Conservation (phyloP, 2,113 vertebrate species). For the Eurystomus gularis region DNA sequence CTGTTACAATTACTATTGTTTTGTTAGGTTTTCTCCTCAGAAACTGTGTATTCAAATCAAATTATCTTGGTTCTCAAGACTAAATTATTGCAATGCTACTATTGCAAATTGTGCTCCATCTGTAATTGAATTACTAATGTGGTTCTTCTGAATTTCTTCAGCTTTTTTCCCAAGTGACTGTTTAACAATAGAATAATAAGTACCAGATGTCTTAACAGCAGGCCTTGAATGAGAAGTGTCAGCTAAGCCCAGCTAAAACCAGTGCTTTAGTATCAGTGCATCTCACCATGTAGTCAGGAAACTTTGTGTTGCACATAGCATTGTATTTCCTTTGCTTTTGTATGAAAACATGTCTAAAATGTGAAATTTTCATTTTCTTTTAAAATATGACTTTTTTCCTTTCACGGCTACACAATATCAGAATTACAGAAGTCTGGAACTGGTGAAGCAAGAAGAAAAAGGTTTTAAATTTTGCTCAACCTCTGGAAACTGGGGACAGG, state of each 20-base stretch:
- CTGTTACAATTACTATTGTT: neutral
- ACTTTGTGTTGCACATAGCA: neutral
- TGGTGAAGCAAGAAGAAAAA: neutral
- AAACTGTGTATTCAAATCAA: neutral
- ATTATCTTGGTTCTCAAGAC: neutral
- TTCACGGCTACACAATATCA: neutral
- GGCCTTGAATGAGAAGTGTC: neutral
- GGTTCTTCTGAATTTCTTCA: neutral
- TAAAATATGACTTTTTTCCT: neutral
- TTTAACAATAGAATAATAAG: neutral
- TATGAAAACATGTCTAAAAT: neutral
- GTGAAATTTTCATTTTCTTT: neutral
- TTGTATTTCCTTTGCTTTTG: neutral
- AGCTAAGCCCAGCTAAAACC: neutral
- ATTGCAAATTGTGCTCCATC: neutral
- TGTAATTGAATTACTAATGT: neutral
- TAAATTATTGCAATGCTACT: neutral
- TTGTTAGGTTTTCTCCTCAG: neutral
- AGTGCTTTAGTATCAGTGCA: neutral
- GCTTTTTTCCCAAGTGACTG: neutral
- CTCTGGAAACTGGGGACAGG: neutral
- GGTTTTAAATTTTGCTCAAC: neutral
- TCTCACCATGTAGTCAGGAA: neutral
- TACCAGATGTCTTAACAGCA: slow-evolving; percentile 1
- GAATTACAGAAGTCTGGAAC: neutral